These are phyloP conservation scores for Cyprinus carpio DNA, from an alignment of 2,113 vertebrate species.

Conservation along the genomic window DNA sequence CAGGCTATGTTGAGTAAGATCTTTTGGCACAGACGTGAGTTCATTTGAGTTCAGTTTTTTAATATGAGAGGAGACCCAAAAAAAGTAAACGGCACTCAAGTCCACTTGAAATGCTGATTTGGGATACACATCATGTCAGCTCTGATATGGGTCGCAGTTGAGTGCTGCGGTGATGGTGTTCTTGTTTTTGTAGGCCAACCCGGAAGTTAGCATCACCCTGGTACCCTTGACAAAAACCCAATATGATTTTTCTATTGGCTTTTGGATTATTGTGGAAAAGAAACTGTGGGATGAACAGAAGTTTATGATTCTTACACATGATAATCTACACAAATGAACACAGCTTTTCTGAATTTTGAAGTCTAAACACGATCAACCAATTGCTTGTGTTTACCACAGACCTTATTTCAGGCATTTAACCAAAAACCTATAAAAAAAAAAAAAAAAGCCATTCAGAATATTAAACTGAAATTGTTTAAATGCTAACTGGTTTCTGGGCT, in stretches of 20 bases:
- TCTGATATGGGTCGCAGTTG: background rate
- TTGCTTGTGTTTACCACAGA: too few relatives aligned
- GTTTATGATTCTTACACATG: background rate
- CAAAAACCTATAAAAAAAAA: too few relatives aligned
- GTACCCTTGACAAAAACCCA: background rate
- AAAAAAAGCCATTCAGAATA: background rate
- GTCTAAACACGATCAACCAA: too few relatives aligned
- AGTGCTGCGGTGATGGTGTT: background rate
- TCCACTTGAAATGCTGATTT: too few relatives aligned
- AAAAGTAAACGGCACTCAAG: too few relatives aligned
- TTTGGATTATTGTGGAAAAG: background rate
- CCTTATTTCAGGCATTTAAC: too few relatives aligned
- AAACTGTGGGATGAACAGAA: background rate
- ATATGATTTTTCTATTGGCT: background rate
- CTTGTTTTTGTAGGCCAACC: background rate
- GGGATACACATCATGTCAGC: too few relatives aligned
- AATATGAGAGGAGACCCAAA: background rate
- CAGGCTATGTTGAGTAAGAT: background rate
- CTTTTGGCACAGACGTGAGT: background rate
- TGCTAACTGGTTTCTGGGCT: background rate
- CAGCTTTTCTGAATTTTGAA: too few relatives aligned
- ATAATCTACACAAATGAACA: background rate
- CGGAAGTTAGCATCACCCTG: background rate
- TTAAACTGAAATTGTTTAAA: background rate
- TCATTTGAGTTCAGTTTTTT: background rate